Evolutionary conservation across 2,888 invertebrate species (phyloP).

Genomic region (Microchrysa polita): DNA sequence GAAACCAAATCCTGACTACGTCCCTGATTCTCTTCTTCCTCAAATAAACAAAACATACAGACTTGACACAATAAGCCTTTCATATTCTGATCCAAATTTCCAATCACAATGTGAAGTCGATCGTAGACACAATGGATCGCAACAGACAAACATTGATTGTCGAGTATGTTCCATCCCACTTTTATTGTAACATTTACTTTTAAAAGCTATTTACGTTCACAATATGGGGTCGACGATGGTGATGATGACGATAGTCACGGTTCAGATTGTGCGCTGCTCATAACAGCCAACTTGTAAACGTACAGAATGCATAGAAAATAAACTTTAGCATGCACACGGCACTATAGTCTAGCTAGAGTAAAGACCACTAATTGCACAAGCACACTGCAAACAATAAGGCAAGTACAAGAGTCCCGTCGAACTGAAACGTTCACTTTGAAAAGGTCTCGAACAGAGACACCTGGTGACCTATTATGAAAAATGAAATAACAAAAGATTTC

Average conservation of each 20-base stretch:
- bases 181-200: conserved; percentile 40
- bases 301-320: conserved; percentile 1
- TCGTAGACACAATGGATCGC: conserved; percentile 5
- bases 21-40: too few species aligned
- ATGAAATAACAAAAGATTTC: not conserved
- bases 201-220: conserved; percentile 37
- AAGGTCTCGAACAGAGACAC: not conserved
- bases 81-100: not conserved
- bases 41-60: not conserved
- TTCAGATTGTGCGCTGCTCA: conserved; percentile 8
- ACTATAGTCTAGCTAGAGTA: conserved; percentile 44
- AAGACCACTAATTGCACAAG: conserved; percentile 48
- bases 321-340: conserved; percentile 46
- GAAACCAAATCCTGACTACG: too few species aligned
- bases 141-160: not conserved
- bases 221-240: conserved; percentile 16
- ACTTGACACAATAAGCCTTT: not conserved
- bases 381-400: conserved; percentile 46
- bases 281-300: too few species aligned
- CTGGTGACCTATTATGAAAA: not conserved
- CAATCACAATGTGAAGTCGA: conserved; percentile 3
- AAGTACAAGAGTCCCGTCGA: conserved; percentile 45
- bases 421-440: not conserved
- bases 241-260: too few species aligned
- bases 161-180: not conserved